Evolutionary conservation across 2,797 vertebrate genomes (phyloP).

Genomic region (Rhynchotus rufescens): DNA sequence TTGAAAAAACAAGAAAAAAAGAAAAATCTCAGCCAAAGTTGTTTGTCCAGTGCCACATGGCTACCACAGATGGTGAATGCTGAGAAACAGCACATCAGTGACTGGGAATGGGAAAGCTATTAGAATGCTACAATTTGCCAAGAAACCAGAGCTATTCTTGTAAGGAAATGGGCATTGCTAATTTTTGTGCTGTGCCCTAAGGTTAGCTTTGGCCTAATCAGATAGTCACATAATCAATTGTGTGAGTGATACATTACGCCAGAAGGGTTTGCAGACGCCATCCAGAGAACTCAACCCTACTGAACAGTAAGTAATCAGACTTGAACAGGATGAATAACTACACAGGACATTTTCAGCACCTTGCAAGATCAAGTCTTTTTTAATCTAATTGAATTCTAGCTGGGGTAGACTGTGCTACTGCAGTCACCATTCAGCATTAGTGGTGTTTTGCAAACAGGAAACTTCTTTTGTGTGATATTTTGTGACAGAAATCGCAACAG

Average conservation of each 20-base stretch:
- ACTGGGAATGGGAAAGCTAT: not conserved
- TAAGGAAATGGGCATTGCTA: not conserved
- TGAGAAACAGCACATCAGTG: not conserved
- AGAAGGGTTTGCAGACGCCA: not conserved
- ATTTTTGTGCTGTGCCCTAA: not conserved
- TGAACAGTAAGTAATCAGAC: not conserved
- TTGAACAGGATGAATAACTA: not conserved
- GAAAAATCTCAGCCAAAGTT: not conserved
- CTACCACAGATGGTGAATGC: not conserved
- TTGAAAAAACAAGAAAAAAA: not conserved
- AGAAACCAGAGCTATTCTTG: not conserved
- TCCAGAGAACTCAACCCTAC: not conserved
- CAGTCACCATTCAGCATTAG: not conserved
- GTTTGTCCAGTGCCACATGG: not conserved
- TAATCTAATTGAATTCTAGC: not conserved
- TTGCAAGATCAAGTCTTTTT: not conserved
- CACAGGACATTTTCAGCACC: not conserved
- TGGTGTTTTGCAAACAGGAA: not conserved
- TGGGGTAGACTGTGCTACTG: not conserved
- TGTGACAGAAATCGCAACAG: not conserved
- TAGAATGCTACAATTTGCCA: not conserved
- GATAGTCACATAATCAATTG: not conserved
- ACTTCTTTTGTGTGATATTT: too few species aligned
- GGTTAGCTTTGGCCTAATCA: not conserved
- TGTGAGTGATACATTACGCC: accelerated